Base-by-base conservation (phyloP, 2,797 vertebrate species). In the Typhlichthys eigenmanni region DNA sequence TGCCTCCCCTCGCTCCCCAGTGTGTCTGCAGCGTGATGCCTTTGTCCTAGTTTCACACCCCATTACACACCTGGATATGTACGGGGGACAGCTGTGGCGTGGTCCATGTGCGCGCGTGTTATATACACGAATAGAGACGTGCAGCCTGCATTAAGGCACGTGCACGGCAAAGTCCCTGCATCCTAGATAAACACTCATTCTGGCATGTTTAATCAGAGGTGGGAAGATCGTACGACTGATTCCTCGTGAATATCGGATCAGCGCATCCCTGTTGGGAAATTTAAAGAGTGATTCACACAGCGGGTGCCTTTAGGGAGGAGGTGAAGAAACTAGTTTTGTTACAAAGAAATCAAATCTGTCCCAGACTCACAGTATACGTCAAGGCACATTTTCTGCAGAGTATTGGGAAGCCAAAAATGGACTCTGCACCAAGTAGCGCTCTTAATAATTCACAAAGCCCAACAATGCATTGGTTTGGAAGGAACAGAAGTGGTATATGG, bases 1-100 rank as follows among this genome's bases (percentile, higher is more conserved):
- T 83, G 79, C 83, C 69, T 88, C 76, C 77, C 83, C 68, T 88
- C 76, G 78, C 45, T 78, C 58, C 64, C 16, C 45, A 68, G 56
- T 63, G 57, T 71, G 34, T 64, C 74, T 76, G 66, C 66, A 45
- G 60, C 72, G 32, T 49, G 65, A 12, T 53, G 24, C n/a, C 60
- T 73, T 56, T 51, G 43, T 70, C 60, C 72, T 58, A 45, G 43
- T 70, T 79, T 83, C 74, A 66, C 80, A 77, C 60, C 63, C 64
- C 60, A 73, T 73, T 64, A 76, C 55, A 73, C 14, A 58, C 57
- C 51, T 29, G 13, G 58, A 70, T 56, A 67, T 43, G 19, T 45
- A 54, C 34, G 34, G 5, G 5, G 8, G 51, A 62, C 48, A 74
- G 60, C 60, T 68, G 13, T 57, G 68, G 60, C 14, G 55, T 60